Evolutionary conservation across 2,113 vertebrate species (phyloP).

Genomic region (Hippocampus barbouri): DNA sequence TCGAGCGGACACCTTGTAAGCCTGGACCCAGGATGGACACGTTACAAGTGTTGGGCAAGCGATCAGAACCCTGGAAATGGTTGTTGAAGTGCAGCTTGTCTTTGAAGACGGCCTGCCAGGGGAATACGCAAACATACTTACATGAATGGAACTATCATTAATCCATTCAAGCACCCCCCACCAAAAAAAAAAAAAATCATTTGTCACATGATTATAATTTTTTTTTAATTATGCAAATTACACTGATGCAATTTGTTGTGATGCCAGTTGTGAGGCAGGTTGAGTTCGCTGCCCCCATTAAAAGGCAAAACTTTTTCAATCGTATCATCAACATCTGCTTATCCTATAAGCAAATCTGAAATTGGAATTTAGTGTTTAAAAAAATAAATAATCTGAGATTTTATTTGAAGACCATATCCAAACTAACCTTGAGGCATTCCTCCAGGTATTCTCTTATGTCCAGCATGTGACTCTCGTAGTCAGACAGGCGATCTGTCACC

Average conservation of each 20-base stretch:
- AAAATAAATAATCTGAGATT: not conserved
- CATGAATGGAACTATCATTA: too few relatives aligned
- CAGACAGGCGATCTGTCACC: constrained; percentile 77
- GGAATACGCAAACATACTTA: not conserved
- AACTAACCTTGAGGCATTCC: constrained; percentile 77
- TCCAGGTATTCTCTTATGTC: constrained; percentile 83
- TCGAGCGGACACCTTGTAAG: constrained; percentile 77
- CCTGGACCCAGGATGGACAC: constrained; percentile 83
- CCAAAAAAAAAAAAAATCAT: too few relatives aligned
- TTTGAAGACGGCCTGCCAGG: constrained; percentile 77
- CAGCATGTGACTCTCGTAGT: constrained; percentile 80
- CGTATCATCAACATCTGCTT: not conserved
- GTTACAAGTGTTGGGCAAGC: constrained; percentile 91
- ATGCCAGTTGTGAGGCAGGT: too few relatives aligned
- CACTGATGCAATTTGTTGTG: too few relatives aligned
- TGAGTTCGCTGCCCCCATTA: too few relatives aligned
- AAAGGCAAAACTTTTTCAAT: not conserved
- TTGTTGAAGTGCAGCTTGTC: constrained; percentile 82
- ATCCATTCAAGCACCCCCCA: too few relatives aligned
- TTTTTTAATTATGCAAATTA: too few relatives aligned
- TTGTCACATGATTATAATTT: too few relatives aligned
- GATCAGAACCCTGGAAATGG: constrained; percentile 71
- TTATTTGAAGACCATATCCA: not conserved
- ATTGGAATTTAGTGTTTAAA: not conserved
- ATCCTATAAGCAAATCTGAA: not conserved